Evolutionary conservation across 1,140 invertebrate species (phyloP).

Genomic region (Drosophila rufa): DNA sequence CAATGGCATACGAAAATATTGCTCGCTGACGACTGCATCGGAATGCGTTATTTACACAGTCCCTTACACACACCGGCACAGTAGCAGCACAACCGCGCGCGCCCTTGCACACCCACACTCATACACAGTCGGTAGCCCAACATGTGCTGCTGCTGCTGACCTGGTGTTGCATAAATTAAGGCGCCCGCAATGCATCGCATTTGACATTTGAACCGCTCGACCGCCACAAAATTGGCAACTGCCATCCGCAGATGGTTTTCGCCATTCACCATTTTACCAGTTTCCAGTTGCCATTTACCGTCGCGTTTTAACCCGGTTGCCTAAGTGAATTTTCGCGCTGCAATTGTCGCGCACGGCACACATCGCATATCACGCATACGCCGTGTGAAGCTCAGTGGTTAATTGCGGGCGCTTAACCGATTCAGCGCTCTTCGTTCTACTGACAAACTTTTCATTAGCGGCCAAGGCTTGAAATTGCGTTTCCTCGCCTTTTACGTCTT

Average conservation of each 20-base stretch:
- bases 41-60: slow-evolving; percentile 68
- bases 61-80: slow-evolving; percentile 8
- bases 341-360: slow-evolving; percentile 37
- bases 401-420: slow-evolving; percentile 47
- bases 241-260: slow-evolving; percentile 62
- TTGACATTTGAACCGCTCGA: slow-evolving; percentile 63
- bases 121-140: not conserved
- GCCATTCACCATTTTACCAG: slow-evolving; percentile 39
- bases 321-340: slow-evolving; percentile 58
- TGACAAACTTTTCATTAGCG: slow-evolving; percentile 36
- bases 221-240: slow-evolving; percentile 61
- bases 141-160: slow-evolving; percentile 30
- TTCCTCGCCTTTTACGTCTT: not conserved
- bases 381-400: slow-evolving; percentile 31
- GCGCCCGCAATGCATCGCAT: slow-evolving; percentile 49
- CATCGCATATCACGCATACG: slow-evolving; percentile 38
- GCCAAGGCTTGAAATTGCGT: not conserved
- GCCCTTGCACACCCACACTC: not conserved
- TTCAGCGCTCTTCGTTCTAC: not conserved
- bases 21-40: slow-evolving; percentile 45
- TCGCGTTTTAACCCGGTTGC: slow-evolving; percentile 21
- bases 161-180: slow-evolving; percentile 69
- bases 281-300: slow-evolving; percentile 38
- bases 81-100: not conserved
- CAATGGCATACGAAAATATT: slow-evolving; percentile 57